These are phyloP conservation scores for Scolopax bukidnonensis DNA, from an alignment of 2,797 vertebrate genomes.

Conservation along the genomic window DNA sequence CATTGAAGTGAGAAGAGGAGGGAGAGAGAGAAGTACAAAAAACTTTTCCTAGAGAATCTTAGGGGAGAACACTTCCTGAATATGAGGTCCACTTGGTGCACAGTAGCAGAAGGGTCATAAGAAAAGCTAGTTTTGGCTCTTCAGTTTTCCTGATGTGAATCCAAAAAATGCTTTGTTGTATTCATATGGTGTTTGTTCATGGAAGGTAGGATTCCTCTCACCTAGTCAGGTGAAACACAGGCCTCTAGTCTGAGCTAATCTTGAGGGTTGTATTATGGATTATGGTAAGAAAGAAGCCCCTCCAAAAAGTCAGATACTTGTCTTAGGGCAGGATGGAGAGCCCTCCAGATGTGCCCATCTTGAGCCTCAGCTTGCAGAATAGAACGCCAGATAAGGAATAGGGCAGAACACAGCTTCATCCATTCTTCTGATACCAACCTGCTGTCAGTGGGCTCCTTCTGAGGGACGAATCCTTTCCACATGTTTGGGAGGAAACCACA, in stretches of 20 bases:
- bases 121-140: not conserved
- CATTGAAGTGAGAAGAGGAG: not conserved
- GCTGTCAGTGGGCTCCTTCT: not conserved
- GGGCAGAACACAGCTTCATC: not conserved
- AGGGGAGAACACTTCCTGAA: not conserved
- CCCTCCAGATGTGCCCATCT: not conserved
- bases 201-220: not conserved
- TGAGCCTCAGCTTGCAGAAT: not conserved
- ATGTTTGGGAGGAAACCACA: not conserved
- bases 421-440: not conserved
- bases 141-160: not conserved
- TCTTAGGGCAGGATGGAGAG: not conserved
- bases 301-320: not conserved
- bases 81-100: not conserved
- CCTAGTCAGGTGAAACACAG: not conserved
- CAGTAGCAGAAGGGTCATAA: not conserved
- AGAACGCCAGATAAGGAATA: not conserved
- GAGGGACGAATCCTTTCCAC: not conserved
- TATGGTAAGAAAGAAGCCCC: not conserved
- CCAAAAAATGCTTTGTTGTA: not conserved
- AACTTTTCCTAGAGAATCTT: fast-evolving
- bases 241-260: not conserved
- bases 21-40: not conserved
- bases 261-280: not conserved
- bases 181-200: not conserved